Evolutionary conservation across 2,888 invertebrate species (phyloP).

Genomic region (Eilema sororculum): DNA sequence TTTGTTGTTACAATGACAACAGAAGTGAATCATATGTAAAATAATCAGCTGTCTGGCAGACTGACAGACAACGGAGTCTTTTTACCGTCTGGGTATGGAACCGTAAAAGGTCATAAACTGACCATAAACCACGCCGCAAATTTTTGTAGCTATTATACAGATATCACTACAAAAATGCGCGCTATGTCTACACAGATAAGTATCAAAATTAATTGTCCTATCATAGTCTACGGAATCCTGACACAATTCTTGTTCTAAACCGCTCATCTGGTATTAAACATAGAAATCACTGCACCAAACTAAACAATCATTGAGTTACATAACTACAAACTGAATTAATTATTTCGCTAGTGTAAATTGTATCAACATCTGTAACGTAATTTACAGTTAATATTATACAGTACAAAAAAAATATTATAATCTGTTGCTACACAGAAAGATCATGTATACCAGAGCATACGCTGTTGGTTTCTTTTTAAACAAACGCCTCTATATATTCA

Average conservation of each 20-base stretch:
- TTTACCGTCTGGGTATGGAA: too few species aligned
- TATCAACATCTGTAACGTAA: constrained; percentile 55
- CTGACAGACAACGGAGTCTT: too few species aligned
- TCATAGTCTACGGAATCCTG: neutral
- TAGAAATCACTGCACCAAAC: constrained; percentile 43
- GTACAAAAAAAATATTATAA: constrained; percentile 52
- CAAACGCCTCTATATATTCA: constrained; percentile 62
- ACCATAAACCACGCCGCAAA: too few species aligned
- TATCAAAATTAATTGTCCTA: too few species aligned
- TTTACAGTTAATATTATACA: constrained; percentile 59
- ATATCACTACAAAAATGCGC: too few species aligned
- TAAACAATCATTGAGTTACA: constrained; percentile 69
- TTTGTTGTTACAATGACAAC: too few species aligned
- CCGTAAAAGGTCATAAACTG: too few species aligned
- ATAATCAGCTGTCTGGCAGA: too few species aligned
- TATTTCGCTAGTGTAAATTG: constrained; percentile 45
- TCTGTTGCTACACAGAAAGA: constrained; percentile 57
- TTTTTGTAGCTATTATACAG: too few species aligned
- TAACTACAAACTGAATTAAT: constrained; percentile 56
- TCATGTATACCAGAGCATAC: constrained; percentile 41
- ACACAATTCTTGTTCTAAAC: neutral
- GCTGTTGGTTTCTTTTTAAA: constrained; percentile 46
- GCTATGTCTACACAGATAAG: too few species aligned
- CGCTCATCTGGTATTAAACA: neutral
- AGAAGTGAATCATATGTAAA: too few species aligned